Evolutionary conservation across 2,888 invertebrate genomes (phyloP), one percentile per base, ranked within the genome.

Genomic region (Agriopis marginaria): DNA sequence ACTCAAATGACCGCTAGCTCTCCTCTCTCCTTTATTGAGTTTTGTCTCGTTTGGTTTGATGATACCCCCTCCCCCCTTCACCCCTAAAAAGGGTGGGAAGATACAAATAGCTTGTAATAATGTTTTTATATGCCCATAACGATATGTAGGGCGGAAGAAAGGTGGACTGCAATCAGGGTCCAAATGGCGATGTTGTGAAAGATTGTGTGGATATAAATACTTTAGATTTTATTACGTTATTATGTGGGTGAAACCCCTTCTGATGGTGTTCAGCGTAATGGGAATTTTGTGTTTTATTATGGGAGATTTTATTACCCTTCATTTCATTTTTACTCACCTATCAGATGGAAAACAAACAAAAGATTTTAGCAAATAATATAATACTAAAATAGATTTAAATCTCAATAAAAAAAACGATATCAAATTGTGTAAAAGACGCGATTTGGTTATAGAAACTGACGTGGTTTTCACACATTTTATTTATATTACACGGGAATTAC

Each of bases 41-140:
- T 59, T 68, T 55, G 69, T 69, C 66, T 66, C 70, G 65, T 69
- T 69, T 69, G 64, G 68, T 62, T 70, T 66, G 62, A 70, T 63
- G 64, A 64, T 55, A 44, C 54, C 58, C 17, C 17, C 32, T 17
- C n/a, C 58, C 58, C 17, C 44, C 12, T 23, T 45, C 3, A 12
- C 32, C 58, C 44, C 58, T 9, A 17, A 11, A 45, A 58, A 47
- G 58, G 63, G 56, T 32, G 32, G 66, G 63, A 58, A 40, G 62
- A 59, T 70, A 70, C 70, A 70, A 70, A 70, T 70, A 51, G 70
- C 58, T 23, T 54, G 70, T 70, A 70, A 70, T 70, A 70, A 70
- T 70, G 66, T 70, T 70, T 70, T 66, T 70, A 70, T 70, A 58
- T 54, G 47, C 42, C 61, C 47, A 61, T 70, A 66, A 66, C 65